Percentiles rank a stretch among this genome's conserved stretches.
Conservation (phyloP, 2,113 vertebrate species). For the Ctenodactylus gundi region DNA sequence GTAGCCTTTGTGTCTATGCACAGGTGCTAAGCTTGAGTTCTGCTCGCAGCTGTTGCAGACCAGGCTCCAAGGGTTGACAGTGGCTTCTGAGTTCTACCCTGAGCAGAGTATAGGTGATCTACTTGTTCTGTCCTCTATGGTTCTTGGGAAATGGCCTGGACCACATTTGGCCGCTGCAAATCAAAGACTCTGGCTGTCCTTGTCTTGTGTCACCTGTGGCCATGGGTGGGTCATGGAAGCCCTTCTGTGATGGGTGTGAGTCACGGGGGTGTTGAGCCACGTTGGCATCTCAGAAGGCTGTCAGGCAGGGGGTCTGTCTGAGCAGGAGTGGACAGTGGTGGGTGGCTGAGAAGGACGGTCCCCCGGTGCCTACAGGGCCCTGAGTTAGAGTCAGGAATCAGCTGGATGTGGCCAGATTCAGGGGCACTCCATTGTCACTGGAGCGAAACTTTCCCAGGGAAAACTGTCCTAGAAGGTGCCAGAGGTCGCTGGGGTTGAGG, state of each 20-base stretch:
- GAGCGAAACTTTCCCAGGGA: conserved; percentile 42
- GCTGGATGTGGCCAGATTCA: no score
- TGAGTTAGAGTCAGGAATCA: neutral
- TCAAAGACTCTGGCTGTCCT: neutral
- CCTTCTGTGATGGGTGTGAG: neutral
- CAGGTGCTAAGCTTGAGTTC: no score
- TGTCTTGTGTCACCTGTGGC: neutral
- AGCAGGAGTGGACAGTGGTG: rapidly evolving
- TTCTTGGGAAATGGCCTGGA: neutral
- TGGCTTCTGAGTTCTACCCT: neutral
- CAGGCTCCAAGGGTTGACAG: neutral
- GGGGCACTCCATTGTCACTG: conserved; percentile 17
- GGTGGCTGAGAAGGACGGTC: neutral
- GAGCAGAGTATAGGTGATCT: no score
- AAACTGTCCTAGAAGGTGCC: conserved; percentile 34
- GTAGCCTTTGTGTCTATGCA: rapidly evolving
- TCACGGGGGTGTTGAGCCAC: neutral
- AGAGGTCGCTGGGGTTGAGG: conserved; percentile 23
- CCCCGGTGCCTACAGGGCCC: rapidly evolving
- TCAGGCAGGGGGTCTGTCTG: neutral
- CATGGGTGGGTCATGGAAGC: neutral
- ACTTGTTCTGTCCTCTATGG: neutral
- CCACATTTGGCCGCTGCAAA: neutral
- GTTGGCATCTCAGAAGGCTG: neutral
- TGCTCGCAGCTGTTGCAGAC: no score